Percentiles rank a stretch among this genome's conserved stretches.
Evolutionary conservation across 2,888 invertebrate genomes (phyloP).

Genomic region (Punctoribates punctum): DNA sequence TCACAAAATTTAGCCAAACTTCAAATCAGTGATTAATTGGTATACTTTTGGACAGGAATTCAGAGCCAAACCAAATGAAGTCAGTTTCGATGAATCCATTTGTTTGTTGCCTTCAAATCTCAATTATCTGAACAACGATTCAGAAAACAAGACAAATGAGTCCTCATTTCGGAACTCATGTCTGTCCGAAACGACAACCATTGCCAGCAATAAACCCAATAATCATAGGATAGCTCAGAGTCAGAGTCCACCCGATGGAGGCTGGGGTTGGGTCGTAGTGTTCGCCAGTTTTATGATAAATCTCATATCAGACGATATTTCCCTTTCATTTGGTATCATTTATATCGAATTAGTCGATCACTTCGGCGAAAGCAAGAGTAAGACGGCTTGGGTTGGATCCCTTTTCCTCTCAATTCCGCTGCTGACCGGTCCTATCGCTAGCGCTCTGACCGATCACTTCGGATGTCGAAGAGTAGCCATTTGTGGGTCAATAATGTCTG

Average conservation of each 20-base stretch:
- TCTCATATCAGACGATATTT: constrained; percentile 85
- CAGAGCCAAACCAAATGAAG: constrained; percentile 24
- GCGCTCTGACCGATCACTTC: constrained; percentile 74
- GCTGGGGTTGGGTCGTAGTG: constrained; percentile 91
- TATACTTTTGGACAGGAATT: constrained; percentile 1
- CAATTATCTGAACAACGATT: not conserved
- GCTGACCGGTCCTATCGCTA: constrained; percentile 77
- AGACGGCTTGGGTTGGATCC: constrained; percentile 85
- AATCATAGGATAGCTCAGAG: not conserved
- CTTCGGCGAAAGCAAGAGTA: constrained; percentile 76
- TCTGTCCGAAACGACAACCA: not conserved
- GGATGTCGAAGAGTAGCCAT: constrained; percentile 76
- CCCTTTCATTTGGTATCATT: constrained; percentile 86
- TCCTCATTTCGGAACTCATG: not conserved
- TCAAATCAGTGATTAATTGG: not conserved
- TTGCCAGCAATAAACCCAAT: constrained; percentile 8
- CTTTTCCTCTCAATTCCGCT: constrained; percentile 88
- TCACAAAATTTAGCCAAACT: not conserved
- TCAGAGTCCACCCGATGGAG: constrained; percentile 67
- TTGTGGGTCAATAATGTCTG: constrained; percentile 70
- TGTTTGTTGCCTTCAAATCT: constrained; percentile 32
- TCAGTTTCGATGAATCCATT: constrained; percentile 23
- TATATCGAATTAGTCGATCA: constrained; percentile 78
- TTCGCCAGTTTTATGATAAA: constrained; percentile 83
- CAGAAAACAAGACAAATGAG: constrained; percentile 5